Evolutionary conservation across 2,888 invertebrate species (phyloP).

Genomic region (Netelia melanura): DNA sequence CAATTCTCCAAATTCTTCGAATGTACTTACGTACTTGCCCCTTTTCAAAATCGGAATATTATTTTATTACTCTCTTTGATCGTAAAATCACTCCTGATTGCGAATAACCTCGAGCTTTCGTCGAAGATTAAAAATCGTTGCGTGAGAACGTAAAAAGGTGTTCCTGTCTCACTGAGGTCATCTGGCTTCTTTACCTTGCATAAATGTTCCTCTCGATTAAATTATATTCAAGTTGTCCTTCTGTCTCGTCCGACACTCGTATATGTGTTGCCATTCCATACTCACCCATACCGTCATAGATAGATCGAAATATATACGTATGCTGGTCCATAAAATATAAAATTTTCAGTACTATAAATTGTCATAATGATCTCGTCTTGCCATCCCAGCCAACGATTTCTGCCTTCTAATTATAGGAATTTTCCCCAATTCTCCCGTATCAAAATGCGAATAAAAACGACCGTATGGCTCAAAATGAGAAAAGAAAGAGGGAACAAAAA

Average conservation of each 20-base stretch:
- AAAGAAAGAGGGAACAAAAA: conserved; percentile 11
- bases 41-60: too few species aligned
- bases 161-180: conserved; percentile 38
- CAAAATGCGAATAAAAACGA: conserved; percentile 42
- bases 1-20: too few species aligned
- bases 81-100: background rate
- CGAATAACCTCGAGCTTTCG: background rate
- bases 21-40: too few species aligned
- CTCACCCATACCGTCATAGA: conserved; percentile 12
- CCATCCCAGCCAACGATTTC: background rate
- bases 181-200: conserved; percentile 69
- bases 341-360: background rate
- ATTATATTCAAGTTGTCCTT: conserved; percentile 70
- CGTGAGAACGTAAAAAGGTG: background rate
- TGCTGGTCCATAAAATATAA: background rate
- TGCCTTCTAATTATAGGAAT: conserved; percentile 31
- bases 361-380: background rate
- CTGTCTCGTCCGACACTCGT: background rate
- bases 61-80: background rate
- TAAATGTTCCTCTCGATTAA: conserved; percentile 72
- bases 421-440: conserved; percentile 29
- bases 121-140: background rate
- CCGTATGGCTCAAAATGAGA: background rate
- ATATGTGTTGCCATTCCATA: background rate
- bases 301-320: background rate